Percentiles rank a stretch among this genome's conserved stretches.
These are phyloP conservation scores for Aurelia coerulea DNA, from an alignment of 30 jellyfish, hydroid and myxozoan genomes.

Conservation along the genomic window DNA sequence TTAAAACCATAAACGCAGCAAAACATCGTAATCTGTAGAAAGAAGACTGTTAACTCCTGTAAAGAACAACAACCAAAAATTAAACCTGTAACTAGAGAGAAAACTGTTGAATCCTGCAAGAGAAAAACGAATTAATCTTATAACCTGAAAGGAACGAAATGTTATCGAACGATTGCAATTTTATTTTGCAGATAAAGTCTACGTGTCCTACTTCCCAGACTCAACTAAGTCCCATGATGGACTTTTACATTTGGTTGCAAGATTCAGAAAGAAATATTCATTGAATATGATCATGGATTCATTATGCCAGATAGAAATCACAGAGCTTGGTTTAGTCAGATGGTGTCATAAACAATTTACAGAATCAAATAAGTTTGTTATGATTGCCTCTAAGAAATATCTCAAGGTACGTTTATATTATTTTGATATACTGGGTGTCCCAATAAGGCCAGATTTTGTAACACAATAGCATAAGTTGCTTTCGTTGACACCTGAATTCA, in stretches of 20 bases:
- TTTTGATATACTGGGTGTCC: too few relatives aligned
- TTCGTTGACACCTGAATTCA: too few relatives aligned
- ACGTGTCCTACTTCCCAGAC: slow-evolving; percentile 71
- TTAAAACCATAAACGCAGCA: too few relatives aligned
- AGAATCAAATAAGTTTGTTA: slow-evolving; percentile 35
- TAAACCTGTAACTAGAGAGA: too few relatives aligned
- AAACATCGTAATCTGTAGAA: too few relatives aligned
- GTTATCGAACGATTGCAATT: not conserved
- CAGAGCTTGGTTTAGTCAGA: slow-evolving; percentile 65
- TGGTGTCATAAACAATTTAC: slow-evolving; percentile 65
- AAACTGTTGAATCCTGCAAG: too few relatives aligned
- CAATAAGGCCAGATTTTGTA: too few relatives aligned
- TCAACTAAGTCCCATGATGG: slow-evolving; percentile 14
- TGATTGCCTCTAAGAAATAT: slow-evolving; percentile 52
- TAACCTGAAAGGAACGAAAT: too few relatives aligned
- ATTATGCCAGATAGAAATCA: slow-evolving; percentile 22
- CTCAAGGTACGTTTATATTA: slow-evolving; percentile 21
- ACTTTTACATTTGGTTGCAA: slow-evolving; percentile 36
- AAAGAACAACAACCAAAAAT: too few relatives aligned
- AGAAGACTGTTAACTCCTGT: too few relatives aligned
- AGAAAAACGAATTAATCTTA: too few relatives aligned
- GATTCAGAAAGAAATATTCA: slow-evolving; percentile 24
- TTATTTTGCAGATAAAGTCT: slow-evolving; percentile 30
- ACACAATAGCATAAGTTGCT: too few relatives aligned
- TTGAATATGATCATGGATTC: slow-evolving; percentile 53